These are phyloP conservation scores for Ceratitis capitata DNA, from an alignment of 1,140 invertebrate species.

Conservation along the genomic window DNA sequence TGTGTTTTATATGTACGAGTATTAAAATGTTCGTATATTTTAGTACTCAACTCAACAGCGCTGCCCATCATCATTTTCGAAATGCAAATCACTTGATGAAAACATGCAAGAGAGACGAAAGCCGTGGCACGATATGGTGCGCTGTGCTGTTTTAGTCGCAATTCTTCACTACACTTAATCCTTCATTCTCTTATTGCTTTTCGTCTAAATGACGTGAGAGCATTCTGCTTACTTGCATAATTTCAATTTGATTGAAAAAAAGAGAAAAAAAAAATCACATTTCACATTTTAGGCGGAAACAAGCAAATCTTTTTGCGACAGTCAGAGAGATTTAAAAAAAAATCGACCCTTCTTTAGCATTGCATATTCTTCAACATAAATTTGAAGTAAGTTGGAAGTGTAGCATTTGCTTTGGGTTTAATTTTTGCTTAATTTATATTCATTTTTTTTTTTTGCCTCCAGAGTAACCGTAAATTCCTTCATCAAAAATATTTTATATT, in stretches of 20 bases:
- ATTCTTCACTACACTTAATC: constrained; percentile 30
- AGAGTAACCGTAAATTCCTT: not conserved
- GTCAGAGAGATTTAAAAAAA: not conserved
- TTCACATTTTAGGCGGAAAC: not conserved
- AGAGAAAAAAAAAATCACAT: not conserved
- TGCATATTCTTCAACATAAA: too few relatives aligned
- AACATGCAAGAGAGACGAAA: not conserved
- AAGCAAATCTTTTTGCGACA: not conserved
- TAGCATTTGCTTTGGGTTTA: not conserved
- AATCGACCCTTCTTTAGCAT: too few relatives aligned
- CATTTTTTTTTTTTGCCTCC: not conserved
- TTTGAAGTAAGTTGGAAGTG: not conserved
- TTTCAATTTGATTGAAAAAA: not conserved
- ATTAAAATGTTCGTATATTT: not conserved
- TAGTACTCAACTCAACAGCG: not conserved
- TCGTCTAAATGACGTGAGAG: not conserved
- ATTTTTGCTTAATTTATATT: not conserved
- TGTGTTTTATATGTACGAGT: too few relatives aligned
- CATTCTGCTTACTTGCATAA: not conserved
- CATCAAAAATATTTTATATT: not conserved
- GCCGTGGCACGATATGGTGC: not conserved
- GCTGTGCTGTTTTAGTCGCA: constrained; percentile 21
- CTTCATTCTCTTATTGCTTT: constrained; percentile 5
- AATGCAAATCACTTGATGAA: not conserved
- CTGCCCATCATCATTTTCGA: not conserved